These are phyloP conservation scores for Myrmecobius fasciatus DNA, from an alignment of 2,113 vertebrate genomes.

Conservation along the genomic window DNA sequence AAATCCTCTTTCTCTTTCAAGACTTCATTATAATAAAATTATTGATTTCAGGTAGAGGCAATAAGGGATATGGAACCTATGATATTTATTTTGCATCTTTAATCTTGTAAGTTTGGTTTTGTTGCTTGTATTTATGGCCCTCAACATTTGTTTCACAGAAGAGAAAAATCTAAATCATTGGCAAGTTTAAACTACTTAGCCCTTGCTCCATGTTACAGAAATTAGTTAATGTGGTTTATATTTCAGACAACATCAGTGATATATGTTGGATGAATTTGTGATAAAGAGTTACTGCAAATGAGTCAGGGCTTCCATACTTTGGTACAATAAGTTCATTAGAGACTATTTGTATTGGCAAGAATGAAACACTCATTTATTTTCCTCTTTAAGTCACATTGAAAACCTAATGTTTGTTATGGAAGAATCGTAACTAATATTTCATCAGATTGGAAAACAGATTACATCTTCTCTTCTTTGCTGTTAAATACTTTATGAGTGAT, in stretches of 20 bases:
- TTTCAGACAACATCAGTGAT: constrained; percentile 45
- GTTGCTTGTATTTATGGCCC: constrained; percentile 2
- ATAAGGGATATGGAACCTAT: background rate
- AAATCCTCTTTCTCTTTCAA: background rate
- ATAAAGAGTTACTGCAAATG: background rate
- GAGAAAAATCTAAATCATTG: background rate
- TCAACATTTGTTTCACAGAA: constrained; percentile 52
- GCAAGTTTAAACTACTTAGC: constrained; percentile 48
- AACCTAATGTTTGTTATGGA: constrained; percentile 55
- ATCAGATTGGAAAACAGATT: constrained; percentile 59
- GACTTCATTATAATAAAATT: background rate
- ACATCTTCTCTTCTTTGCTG: background rate
- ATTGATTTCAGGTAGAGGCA: background rate
- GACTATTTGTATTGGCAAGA: constrained; percentile 26
- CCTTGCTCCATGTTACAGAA: constrained; percentile 15
- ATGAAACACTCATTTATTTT: constrained; percentile 52
- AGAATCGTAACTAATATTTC: constrained; percentile 57
- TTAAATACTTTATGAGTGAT: constrained; percentile 52
- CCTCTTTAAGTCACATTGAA: constrained; percentile 43
- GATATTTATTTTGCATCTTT: background rate
- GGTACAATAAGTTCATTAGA: constrained; percentile 44
- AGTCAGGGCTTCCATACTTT: constrained; percentile 45
- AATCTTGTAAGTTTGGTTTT: constrained; percentile 9
- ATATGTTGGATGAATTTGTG: constrained; percentile 35
- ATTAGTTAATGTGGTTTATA: constrained; percentile 47